Evolutionary conservation across 1,140 invertebrate species (phyloP).

Genomic region (Armadillidium nasatum): DNA sequence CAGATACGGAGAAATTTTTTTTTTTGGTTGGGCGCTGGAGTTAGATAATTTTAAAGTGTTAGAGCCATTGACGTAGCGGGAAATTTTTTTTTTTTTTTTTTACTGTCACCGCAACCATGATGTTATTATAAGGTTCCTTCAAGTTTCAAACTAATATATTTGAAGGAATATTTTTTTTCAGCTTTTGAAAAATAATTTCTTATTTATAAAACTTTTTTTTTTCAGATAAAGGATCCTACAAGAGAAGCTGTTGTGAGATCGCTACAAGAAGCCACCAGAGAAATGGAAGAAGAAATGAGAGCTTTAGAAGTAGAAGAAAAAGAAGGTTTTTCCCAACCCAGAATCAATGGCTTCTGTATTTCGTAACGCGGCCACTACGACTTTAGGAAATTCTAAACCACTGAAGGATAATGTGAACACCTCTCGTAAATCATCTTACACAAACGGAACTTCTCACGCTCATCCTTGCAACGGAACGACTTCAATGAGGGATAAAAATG

Average conservation of each 20-base stretch:
- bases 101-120: too few species aligned
- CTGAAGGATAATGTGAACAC: background rate
- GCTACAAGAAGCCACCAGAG: conserved; percentile 40
- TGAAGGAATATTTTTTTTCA: too few species aligned
- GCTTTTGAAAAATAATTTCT: too few species aligned
- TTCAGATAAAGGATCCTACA: conserved; percentile 29
- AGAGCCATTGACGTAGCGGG: too few species aligned
- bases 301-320: conserved; percentile 32
- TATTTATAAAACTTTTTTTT: too few species aligned
- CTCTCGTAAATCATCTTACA: background rate
- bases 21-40: too few species aligned
- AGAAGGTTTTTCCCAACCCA: background rate
- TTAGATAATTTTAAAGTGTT: too few species aligned
- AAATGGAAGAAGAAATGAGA: conserved; percentile 40
- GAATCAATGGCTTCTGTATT: background rate
- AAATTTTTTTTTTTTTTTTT: too few species aligned
- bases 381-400: background rate
- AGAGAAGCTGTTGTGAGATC: conserved; percentile 41
- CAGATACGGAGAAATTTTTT: too few species aligned
- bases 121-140: too few species aligned
- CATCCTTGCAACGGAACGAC: background rate
- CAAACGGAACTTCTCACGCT: background rate
- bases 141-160: too few species aligned
- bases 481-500: background rate
- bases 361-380: background rate